Conservation (phyloP, 2,797 vertebrate species). For the Pristis pectinata region DNA sequence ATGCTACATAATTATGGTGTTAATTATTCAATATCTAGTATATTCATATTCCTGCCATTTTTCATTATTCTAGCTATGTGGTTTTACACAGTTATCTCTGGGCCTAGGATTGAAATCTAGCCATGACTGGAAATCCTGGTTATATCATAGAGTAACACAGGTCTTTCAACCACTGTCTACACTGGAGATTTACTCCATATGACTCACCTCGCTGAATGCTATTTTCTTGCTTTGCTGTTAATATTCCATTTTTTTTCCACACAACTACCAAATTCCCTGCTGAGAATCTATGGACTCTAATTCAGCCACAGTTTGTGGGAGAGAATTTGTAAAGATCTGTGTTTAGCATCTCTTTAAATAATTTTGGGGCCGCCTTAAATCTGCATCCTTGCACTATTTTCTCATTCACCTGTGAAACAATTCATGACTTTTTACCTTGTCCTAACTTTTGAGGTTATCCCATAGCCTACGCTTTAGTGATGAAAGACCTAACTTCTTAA, state of each 20-base stretch:
- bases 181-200: not conserved
- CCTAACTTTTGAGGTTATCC: not conserved
- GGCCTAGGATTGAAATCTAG: not conserved
- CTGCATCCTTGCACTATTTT: not conserved
- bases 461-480: not conserved
- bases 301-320: not conserved
- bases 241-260: not conserved
- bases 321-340: not conserved
- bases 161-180: not conserved
- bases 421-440: not conserved
- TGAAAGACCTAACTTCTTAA: not conserved
- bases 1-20: not conserved
- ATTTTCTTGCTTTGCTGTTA: not conserved
- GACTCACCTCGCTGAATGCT: not conserved
- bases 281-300: not conserved
- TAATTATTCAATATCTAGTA: constrained; percentile 23
- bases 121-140: not conserved
- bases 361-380: not conserved
- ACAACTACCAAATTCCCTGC: not conserved
- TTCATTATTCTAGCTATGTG: not conserved
- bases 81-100: not conserved
- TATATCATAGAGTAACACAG: not conserved
- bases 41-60: not conserved
- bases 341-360: not conserved
- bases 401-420: not conserved